Percentiles rank a stretch among this genome's conserved stretches.
phyloP scores from a whole-genome alignment of 2,888 invertebrate genomes.

The Bombyx huttoni region DNA sequence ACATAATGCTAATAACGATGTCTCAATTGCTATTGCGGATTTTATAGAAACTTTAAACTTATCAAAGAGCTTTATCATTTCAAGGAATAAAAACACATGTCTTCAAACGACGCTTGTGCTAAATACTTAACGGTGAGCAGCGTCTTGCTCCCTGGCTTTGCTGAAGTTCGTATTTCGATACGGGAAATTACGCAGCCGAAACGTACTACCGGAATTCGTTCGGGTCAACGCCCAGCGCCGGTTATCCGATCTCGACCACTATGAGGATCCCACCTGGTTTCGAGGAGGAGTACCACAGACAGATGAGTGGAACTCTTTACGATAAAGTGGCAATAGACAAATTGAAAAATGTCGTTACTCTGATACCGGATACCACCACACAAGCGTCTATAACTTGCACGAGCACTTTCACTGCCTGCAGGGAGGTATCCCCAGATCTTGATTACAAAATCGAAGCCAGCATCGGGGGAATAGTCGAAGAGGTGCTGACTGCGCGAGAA shows the following conservation, averaged over 20 bases:
- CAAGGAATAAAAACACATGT: too few relatives aligned
- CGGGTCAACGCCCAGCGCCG: constrained; percentile 21
- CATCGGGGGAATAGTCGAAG: constrained; percentile 12
- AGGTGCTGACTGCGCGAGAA: constrained; percentile 6
- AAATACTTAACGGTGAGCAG: too few relatives aligned
- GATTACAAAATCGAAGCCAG: constrained; percentile 13
- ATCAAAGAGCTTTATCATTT: too few relatives aligned
- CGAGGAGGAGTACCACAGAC: constrained; percentile 39
- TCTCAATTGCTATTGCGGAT: too few relatives aligned
- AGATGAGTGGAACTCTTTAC: constrained; percentile 14
- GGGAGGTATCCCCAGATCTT: constrained; percentile 2
- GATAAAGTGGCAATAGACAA: constrained; percentile 1
- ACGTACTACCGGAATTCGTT: constrained; percentile 46
- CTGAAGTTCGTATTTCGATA: constrained; percentile 65
- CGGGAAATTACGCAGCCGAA: constrained; percentile 59
- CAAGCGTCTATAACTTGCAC: constrained; percentile 25
- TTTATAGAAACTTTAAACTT: too few relatives aligned
- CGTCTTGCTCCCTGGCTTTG: too few relatives aligned
- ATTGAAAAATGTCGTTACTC: constrained; percentile 6
- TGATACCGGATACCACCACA: constrained; percentile 32
- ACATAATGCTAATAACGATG: too few relatives aligned
- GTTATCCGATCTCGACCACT: constrained; percentile 11
- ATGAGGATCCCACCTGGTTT: constrained; percentile 50
- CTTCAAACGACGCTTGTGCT: too few relatives aligned
- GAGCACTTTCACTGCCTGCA: constrained; percentile 12